Percentiles rank a stretch among this genome's conserved stretches.
These are phyloP conservation scores for Tyria jacobaeae DNA, from an alignment of 2,888 invertebrate species.

Conservation along the genomic window DNA sequence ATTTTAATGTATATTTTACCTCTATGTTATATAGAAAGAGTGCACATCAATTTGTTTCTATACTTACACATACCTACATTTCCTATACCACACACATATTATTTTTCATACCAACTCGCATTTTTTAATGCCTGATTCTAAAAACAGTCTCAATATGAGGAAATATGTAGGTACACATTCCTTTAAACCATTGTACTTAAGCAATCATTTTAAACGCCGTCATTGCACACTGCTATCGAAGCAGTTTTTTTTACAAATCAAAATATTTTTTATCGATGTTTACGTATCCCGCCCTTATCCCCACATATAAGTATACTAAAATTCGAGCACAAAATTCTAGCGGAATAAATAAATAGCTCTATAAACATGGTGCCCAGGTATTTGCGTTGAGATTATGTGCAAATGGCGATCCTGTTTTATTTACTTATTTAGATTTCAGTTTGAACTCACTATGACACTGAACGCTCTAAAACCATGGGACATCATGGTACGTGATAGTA, in stretches of 20 bases:
- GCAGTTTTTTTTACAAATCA: too few relatives aligned
- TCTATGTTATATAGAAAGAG: too few relatives aligned
- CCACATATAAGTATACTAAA: constrained; percentile 53
- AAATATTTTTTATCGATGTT: constrained; percentile 34
- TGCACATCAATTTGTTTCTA: too few relatives aligned
- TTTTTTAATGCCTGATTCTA: too few relatives aligned
- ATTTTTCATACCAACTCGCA: too few relatives aligned
- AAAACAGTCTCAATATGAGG: too few relatives aligned
- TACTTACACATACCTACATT: too few relatives aligned
- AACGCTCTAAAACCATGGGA: neutral
- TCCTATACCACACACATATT: too few relatives aligned
- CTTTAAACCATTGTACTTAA: neutral
- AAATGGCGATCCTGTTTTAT: constrained; percentile 47
- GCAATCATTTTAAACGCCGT: too few relatives aligned
- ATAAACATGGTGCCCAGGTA: constrained; percentile 50
- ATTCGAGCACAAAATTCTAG: constrained; percentile 53
- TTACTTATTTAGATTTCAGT: constrained; percentile 27
- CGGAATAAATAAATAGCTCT: constrained; percentile 54
- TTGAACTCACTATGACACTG: neutral
- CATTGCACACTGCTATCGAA: too few relatives aligned
- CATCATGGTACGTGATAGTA: neutral
- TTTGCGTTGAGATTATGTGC: constrained; percentile 49
- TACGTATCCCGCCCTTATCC: constrained; percentile 27
- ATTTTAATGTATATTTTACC: too few relatives aligned
- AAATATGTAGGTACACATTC: too few relatives aligned